Base-by-base conservation (phyloP, 2,113 vertebrate genomes). In the Typhlomys cinereus region DNA sequence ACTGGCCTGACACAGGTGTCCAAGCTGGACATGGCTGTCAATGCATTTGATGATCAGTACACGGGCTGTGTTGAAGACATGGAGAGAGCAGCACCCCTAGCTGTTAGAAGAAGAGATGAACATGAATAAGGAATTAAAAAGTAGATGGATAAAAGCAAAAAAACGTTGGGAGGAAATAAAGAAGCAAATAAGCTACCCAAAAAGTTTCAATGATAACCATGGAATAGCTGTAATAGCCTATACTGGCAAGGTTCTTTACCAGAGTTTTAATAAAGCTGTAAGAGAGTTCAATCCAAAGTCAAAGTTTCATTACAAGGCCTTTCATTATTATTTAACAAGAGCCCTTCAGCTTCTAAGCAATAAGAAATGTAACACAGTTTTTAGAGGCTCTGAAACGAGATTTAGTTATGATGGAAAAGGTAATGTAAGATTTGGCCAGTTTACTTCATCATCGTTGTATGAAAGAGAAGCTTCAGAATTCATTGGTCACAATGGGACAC, bases 241-340 rank as follows among this genome's bases (percentile, higher is more conserved):
- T 23, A 85, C 80, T 34, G 44, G 66, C 21, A 0, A 34, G 2
- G 15, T 13, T 2, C 20, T 66, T 18, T 27, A 3, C 25, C 64
- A 0, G 39, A 15, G 64, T 29, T 93, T 95, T 75, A 94, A 88
- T 29, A 50, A 0, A 20, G 69, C 74, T 41, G 18, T 67, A 31
- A 90, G 79, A 92, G 5, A 90, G 27, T 88, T 86, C 17, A 0
- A 0, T 27, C 14, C 25, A 61, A 29, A 84, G 59, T 54, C 1
- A 5, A 86, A 34, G 0, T 94, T 96, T 79, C 48, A 59, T 2
- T 94, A 88, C 61, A 90, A 89, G 73, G 74, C 74, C 64, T 93
- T 96, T 64, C 86, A 73, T 84, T 95, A 93, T 75, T 89, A 92
- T 69, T n/a, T 95, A 67, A 96, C 79, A 90, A 95, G 91, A 91